Evolutionary conservation across 1,140 invertebrate species (phyloP), one percentile per base, ranked within the genome.

Genomic region (Venturia canescens): DNA sequence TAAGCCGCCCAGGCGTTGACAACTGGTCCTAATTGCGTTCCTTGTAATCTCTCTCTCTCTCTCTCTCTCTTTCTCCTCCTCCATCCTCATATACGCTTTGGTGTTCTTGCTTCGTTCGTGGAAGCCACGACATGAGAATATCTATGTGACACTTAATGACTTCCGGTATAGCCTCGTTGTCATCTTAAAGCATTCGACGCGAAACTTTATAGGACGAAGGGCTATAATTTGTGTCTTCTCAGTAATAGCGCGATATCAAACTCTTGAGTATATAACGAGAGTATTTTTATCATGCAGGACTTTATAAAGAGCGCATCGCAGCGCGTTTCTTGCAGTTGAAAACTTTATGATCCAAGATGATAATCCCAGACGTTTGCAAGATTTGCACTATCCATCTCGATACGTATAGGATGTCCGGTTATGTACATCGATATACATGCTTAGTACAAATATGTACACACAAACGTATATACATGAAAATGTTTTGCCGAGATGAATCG

Each of bases 11-110:
- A 82, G 76, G 79, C 83, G 70, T 80, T 76, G 81, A 81, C 79
- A 82, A 78, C 82, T 79, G 76, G 78, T 48, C 83, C 85, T 87
- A 87, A 88, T 87, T 86, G 86, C 80, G 81, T 84, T 82, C 79
- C 81, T 81, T 80, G 83, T 71, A 80, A 72, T 85, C 78, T 80
- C 82, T 78, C 83, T 75, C 79, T 69, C 69, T 80, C 27, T 74
- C 53, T 80, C 27, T 74, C 53, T 85, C 78, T 80, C 82, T 78
- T 82, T 75, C 79, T 69, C 69, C 80, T 23, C 69, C 53, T 80
- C 72, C 38, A 9, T 44, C 7, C 38, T 44, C 38, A 44, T 9
- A 44, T 44, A 63, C 72, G 80, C 63, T 78, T 67, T 57, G 23
- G 3, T 27, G 31, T 71, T 63, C 76, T 80, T 80, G 77, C 75